Base-by-base conservation (phyloP, 1,140 invertebrate species). In the Bicyclus anynana region DNA sequence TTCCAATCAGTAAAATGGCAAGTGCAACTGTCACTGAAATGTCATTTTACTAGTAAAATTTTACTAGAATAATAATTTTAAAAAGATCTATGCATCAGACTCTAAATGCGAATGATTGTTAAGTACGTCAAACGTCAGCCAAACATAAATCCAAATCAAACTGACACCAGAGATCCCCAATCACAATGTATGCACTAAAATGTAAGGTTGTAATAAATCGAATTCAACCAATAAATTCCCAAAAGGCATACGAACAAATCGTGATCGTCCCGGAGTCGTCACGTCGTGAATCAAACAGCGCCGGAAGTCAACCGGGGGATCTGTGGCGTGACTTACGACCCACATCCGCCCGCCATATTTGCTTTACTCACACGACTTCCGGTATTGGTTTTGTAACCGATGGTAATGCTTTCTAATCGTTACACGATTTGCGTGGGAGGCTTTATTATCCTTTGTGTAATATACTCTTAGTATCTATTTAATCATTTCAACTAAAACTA, bases 291-390 rank as follows among this genome's bases (percentile, higher is more conserved):
- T 72, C 71, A 72, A 63, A 49, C 16, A 42, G 52, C 65, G 17
- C 53, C 54, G 80, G 77, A 83, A 74, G 72, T 66, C 65, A 64
- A 58, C 58, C 74, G 68, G 77, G 72, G 65, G 70, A 44, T 75
- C 67, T 77, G 74, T 66, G 76, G 76, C 80, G 76, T 80, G 78
- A 80, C 74, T 79, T 79, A 80, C 80, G 80, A 79, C 61, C 80
- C 69, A 73, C 78, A 72, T 83, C 80, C 80, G 80, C 58, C 68
- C 59, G 72, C 77, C 80, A 79, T 80, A 83, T 83, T 83, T 82
- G 73, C 76, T 79, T 75, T 78, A 72, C 69, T 77, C 67, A 72
- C 68, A 73, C 74, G 54, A 70, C 73, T 72, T 82, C 77, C 79
- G 77, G 68, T 50, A 57, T 62, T 53, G 51, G 59, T 70, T 67